Conservation (phyloP, 2,797 vertebrate species). For the Onychomys leucogaster region DNA sequence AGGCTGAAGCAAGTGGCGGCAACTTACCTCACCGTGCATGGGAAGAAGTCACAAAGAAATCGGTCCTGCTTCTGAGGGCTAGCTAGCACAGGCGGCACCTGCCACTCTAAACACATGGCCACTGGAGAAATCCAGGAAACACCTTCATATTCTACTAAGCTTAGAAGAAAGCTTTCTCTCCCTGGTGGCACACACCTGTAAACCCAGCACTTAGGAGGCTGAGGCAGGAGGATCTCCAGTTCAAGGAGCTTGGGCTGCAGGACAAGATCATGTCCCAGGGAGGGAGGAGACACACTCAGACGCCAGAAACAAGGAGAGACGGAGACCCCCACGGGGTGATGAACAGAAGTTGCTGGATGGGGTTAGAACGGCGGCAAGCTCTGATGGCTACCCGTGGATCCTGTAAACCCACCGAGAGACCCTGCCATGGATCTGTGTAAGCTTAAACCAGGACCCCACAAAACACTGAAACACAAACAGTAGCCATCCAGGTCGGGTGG, state of each 20-base stretch:
- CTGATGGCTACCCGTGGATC: background rate
- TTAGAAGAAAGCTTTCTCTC: background rate
- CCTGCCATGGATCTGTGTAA: background rate
- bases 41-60: background rate
- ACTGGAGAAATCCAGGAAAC: background rate
- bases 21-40: background rate
- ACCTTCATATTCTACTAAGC: too few relatives aligned
- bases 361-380: background rate
- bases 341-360: background rate
- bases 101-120: too few relatives aligned
- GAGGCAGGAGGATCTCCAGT: background rate
- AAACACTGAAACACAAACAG: background rate
- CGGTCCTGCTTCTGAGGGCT: background rate
- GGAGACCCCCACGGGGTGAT: accelerated
- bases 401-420: background rate
- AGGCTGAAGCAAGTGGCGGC: background rate
- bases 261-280: background rate
- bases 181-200: background rate
- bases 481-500: background rate
- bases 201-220: background rate
- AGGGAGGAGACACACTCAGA: background rate
- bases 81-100: background rate
- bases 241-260: background rate
- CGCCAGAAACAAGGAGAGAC: background rate
- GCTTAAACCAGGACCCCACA: background rate